phyloP scores from a whole-genome alignment of 1,140 invertebrate genomes.

The Drosophila ficusphila region DNA sequence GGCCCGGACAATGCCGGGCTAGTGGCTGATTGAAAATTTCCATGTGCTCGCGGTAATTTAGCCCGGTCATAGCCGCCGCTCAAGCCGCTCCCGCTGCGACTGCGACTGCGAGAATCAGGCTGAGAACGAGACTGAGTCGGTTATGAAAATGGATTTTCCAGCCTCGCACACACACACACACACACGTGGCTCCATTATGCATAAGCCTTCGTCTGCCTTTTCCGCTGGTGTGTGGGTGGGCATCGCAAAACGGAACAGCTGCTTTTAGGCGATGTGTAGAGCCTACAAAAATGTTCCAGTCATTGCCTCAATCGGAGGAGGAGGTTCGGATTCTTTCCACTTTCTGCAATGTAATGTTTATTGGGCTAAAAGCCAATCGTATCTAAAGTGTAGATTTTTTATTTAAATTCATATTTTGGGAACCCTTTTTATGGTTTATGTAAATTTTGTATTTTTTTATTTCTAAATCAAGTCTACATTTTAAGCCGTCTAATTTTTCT shows the following conservation, averaged over 20 bases:
- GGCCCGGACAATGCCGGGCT: slow-evolving; percentile 49
- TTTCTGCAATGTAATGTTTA: too few relatives aligned
- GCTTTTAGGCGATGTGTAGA: slow-evolving; percentile 54
- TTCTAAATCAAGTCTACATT: too few relatives aligned
- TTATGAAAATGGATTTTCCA: slow-evolving; percentile 72
- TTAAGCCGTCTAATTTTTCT: too few relatives aligned
- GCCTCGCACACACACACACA: slow-evolving; percentile 42
- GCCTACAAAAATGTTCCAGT: slow-evolving; percentile 64
- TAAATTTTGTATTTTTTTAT: too few relatives aligned
- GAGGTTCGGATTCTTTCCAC: not conserved
- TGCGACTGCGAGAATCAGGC: not conserved
- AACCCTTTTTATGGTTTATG: too few relatives aligned
- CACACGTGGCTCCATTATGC: slow-evolving; percentile 76
- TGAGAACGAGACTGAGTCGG: slow-evolving; percentile 47
- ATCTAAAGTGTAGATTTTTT: too few relatives aligned
- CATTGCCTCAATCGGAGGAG: slow-evolving; percentile 48
- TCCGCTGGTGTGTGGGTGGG: not conserved
- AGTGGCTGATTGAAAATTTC: slow-evolving; percentile 65
- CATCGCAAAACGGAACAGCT: slow-evolving; percentile 62
- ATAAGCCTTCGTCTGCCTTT: slow-evolving; percentile 46
- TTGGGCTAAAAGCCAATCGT: too few relatives aligned
- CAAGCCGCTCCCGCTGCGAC: slow-evolving; percentile 17
- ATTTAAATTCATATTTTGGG: too few relatives aligned
- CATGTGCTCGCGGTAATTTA: slow-evolving; percentile 63
- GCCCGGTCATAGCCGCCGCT: slow-evolving; percentile 64